A percentile compares a stretch with the other conserved stretches of the same genome.
Conservation (phyloP, 2,888 invertebrate genomes). For the Ophioninae sp. region DNA sequence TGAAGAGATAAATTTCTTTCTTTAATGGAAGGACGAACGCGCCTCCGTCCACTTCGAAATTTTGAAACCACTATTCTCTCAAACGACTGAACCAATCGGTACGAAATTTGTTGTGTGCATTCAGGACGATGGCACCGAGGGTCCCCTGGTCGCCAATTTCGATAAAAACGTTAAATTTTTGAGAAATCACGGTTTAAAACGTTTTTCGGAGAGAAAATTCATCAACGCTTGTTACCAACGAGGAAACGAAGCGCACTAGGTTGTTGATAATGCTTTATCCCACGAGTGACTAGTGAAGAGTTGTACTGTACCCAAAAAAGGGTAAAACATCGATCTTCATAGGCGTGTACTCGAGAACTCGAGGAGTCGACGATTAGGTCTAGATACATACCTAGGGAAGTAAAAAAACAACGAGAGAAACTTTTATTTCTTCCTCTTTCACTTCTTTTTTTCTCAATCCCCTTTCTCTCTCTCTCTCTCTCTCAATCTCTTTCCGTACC, state of each 20-base stretch:
- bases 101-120: too few relatives aligned
- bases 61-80: too few relatives aligned
- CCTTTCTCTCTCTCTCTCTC: slow-evolving; percentile 4
- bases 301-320: not conserved
- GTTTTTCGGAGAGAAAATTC: too few relatives aligned
- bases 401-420: slow-evolving; percentile 7
- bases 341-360: slow-evolving; percentile 26
- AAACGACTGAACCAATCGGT: too few relatives aligned
- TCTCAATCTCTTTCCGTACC: not conserved
- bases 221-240: too few relatives aligned
- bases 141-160: too few relatives aligned
- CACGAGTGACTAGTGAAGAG: not conserved
- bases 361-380: slow-evolving; percentile 31
- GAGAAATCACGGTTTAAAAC: too few relatives aligned
- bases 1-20: too few relatives aligned
- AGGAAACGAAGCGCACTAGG: not conserved
- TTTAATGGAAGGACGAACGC: too few relatives aligned
- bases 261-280: not conserved
- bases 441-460: not conserved
- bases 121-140: too few relatives aligned
- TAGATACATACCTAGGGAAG: slow-evolving; percentile 7
- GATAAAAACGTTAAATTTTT: too few relatives aligned
- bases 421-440: slow-evolving; percentile 1
- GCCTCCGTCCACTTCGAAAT: too few relatives aligned
- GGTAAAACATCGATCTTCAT: slow-evolving; percentile 29